A percentile compares a stretch with the other conserved stretches of the same genome.
Evolutionary conservation across 30 jellyfish, hydroid and myxozoan species (phyloP).

Genomic region (Rhopilema esculentum): DNA sequence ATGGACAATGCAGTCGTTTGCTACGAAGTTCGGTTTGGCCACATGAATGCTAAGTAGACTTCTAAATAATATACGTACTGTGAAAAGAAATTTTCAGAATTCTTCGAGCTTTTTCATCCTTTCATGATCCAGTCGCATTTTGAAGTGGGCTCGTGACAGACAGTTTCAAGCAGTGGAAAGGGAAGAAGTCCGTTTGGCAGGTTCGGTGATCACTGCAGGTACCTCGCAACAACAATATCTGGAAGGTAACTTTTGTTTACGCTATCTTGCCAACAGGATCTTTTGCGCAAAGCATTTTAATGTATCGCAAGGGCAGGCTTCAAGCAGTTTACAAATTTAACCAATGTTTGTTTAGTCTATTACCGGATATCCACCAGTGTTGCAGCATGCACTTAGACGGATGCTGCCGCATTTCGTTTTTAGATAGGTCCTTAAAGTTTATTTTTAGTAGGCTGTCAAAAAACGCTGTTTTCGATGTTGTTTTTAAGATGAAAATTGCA

Average conservation of each 20-base stretch:
- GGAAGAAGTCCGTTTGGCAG: neutral
- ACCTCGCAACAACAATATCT: neutral
- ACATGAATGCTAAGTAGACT: neutral
- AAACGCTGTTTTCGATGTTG: too few relatives aligned
- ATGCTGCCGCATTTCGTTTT: too few relatives aligned
- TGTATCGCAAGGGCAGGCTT: too few relatives aligned
- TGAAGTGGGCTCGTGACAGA: neutral
- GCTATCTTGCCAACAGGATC: neutral
- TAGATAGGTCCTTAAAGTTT: too few relatives aligned
- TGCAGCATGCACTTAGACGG: neutral
- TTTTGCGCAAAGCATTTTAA: neutral
- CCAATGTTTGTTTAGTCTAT: too few relatives aligned
- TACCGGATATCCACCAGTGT: too few relatives aligned
- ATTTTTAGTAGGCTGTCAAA: too few relatives aligned
- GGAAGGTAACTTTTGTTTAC: neutral
- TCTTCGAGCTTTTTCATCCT: neutral
- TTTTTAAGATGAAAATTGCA: neutral
- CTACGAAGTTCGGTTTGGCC: neutral
- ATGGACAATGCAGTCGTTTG: neutral
- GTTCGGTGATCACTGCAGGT: neutral
- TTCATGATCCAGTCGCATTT: neutral
- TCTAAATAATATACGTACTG: neutral
- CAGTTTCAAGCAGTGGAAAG: neutral
- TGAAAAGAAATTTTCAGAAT: neutral
- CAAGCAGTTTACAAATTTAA: too few relatives aligned